Percentiles rank a stretch among this genome's conserved stretches.
Evolutionary conservation across 2,888 invertebrate genomes (phyloP).

Genomic region (Nomada goodeniana): DNA sequence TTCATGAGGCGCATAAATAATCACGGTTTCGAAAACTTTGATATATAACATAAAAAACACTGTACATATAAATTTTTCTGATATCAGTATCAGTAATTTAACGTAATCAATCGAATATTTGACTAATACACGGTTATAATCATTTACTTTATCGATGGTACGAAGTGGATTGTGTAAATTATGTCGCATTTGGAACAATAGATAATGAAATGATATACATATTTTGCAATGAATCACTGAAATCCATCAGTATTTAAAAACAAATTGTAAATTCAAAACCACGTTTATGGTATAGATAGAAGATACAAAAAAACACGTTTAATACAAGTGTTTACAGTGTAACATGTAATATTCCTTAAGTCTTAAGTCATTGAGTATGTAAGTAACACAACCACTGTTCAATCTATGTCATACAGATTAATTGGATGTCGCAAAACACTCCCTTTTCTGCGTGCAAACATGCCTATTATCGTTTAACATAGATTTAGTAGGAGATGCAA

Average conservation of each 20-base stretch:
- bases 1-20: slow-evolving; percentile 63
- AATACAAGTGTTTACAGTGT: slow-evolving; percentile 14
- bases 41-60: slow-evolving; percentile 37
- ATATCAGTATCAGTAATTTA: background rate
- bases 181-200: slow-evolving; percentile 13
- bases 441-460: background rate
- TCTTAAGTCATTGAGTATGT: background rate
- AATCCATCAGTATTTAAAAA: background rate
- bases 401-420: background rate
- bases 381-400: background rate
- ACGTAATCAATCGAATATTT: slow-evolving; percentile 17
- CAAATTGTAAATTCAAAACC: slow-evolving; percentile 26
- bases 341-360: background rate
- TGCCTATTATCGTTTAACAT: slow-evolving; percentile 10
- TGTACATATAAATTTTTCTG: slow-evolving; percentile 32
- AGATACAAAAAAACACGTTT: background rate
- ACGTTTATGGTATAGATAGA: background rate
- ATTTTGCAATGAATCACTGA: background rate
- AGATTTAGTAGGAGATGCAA: slow-evolving; percentile 29
- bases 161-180: slow-evolving; percentile 21
- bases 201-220: background rate
- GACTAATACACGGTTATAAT: background rate
- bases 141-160: slow-evolving; percentile 12
- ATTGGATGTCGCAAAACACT: slow-evolving; percentile 6
- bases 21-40: slow-evolving; percentile 61